Conservation (phyloP, 1,140 invertebrate genomes). For the Micrasema minimum region DNA sequence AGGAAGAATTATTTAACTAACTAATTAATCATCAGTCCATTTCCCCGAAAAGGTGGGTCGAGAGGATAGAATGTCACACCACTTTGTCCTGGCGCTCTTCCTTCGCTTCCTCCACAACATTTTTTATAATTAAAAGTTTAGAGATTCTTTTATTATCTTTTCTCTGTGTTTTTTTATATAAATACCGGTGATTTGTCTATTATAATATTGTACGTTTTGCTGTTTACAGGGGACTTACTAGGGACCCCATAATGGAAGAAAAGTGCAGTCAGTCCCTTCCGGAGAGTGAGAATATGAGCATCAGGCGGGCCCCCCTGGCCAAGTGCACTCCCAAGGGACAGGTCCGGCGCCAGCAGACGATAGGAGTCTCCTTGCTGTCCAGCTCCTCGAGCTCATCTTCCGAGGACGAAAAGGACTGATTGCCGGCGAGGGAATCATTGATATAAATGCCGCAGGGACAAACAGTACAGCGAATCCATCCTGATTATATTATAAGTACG, state of each 20-base stretch:
- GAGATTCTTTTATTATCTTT: no score
- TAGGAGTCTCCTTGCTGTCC: conserved; percentile 62
- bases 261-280: conserved; percentile 65
- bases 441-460: background rate
- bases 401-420: conserved; percentile 39
- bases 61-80: no score
- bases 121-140: no score
- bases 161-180: no score
- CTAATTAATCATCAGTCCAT: no score
- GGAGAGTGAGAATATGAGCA: conserved; percentile 64
- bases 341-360: conserved; percentile 61
- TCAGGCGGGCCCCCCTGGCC: conserved; percentile 59
- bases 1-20: no score
- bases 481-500: no score
- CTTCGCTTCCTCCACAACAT: no score
- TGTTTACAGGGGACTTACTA: conserved; percentile 56
- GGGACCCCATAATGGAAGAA: conserved; percentile 65
- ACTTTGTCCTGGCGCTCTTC: no score
- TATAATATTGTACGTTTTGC: no score
- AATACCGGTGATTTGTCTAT: no score
- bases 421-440: background rate
- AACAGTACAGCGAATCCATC: conserved; percentile 25
- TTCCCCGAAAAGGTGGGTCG: no score
- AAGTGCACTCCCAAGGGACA: conserved; percentile 62
- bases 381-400: conserved; percentile 58